Base-by-base conservation (phyloP, 2,797 vertebrate genomes). In the Hylomyscus alleni region DNA sequence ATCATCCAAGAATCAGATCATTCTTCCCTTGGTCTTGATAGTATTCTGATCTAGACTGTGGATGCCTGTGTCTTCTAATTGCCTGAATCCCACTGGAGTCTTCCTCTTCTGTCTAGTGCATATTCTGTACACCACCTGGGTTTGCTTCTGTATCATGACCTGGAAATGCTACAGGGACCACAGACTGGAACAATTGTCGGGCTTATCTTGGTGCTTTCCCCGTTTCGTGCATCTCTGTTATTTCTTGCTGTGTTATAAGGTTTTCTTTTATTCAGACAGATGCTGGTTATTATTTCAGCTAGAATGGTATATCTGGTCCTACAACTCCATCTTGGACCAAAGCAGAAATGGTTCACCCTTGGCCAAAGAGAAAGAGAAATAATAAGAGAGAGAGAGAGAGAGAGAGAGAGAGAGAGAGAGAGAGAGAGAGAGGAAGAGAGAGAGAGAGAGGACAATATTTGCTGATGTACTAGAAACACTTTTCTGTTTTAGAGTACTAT, bases 341-440 rank as follows among this genome's bases (percentile, higher is more conserved):
- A 84, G 31, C 34, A 89, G 54, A 37, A 88, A 72, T 82, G n/a
- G 1, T 75, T 22, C 73, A 58, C 37, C 65, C 19, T 81, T 84
- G 40, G 67, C 67, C 12, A 89, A 87, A 91, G 86, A 50, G 54
- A 37, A 84, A 92, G 56, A 88, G 34, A 65, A 67, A 94, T 22
- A 22, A 7, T 2, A 8, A 26, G 60, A 11, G 24, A 11, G 29
- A 31, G 29, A 29, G 60, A 60, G 58, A 26, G 22, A 26, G 22
- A 60, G 60, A 29, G 26, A 29, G 26, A 29, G 26, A 62, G 11
- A 62, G 60, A 62, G 60, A 29, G 58, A 29, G 8, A 29, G 11
- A 4, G 60, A 29, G 60, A 11, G 24, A 29, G 60, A 62, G 10
- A 26, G 26, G 3, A 20, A 19, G 17, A 4, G 19, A 6, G 19